Evolutionary conservation across 35 echinoderm and acorn worm species (phyloP).

Genomic region (Chiridota heheva): DNA sequence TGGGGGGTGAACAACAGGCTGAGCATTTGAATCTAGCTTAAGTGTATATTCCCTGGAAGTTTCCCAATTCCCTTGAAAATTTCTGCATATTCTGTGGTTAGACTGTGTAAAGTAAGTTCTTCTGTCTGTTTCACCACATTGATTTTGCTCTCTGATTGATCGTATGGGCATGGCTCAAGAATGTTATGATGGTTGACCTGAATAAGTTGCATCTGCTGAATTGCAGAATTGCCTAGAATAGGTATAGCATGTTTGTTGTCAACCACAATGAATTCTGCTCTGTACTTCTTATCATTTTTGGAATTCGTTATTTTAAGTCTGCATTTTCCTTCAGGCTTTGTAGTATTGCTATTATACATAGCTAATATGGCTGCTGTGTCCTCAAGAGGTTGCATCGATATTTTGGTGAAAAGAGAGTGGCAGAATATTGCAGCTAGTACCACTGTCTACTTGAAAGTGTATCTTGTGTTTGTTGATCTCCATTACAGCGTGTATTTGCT

Average conservation of each 20-base stretch:
- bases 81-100: conserved; percentile 40
- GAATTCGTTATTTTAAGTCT: conserved; percentile 59
- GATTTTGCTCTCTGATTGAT: background rate
- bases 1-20: conserved; percentile 65
- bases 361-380: conserved; percentile 30
- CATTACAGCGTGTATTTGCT: conserved; percentile 34
- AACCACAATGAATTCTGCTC: conserved; percentile 55
- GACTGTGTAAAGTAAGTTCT: background rate
- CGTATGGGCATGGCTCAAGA: background rate
- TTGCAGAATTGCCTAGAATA: conserved; percentile 37
- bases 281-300: conserved; percentile 58
- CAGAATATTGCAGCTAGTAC: conserved; percentile 39
- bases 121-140: background rate
- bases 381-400: background rate
- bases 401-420: background rate
- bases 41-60: conserved; percentile 54
- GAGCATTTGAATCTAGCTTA: conserved; percentile 29
- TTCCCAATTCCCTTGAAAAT: conserved; percentile 67
- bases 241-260: conserved; percentile 34
- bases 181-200: conserved; percentile 56
- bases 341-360: conserved; percentile 63
- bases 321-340: conserved; percentile 34
- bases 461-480: conserved; percentile 4
- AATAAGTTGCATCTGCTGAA: conserved; percentile 63
- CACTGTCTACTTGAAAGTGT: conserved; percentile 42